Base-by-base conservation (phyloP, 2,113 vertebrate species). In the Odontesthes bonariensis region DNA sequence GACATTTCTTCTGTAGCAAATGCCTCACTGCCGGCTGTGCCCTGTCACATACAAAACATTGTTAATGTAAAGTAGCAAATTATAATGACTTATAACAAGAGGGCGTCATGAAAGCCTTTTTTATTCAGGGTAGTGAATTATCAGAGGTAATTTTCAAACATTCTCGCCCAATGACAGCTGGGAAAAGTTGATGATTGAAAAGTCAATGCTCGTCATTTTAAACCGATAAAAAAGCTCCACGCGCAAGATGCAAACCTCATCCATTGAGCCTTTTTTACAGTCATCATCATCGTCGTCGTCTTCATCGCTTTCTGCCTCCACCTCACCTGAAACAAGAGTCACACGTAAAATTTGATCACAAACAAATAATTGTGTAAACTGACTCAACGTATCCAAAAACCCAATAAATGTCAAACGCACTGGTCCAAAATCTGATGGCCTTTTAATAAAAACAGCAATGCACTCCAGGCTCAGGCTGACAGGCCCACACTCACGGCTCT, bases 1-100 rank as follows among this genome's bases (percentile, higher is more conserved):
- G 98, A 99, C 98, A 99, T 99, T 90, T 99, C 98, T 74, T 99
- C 98, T 0, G 98, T 99, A 76, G 98, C 97, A 89, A 96, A 97
- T 0, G 96, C 97, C 81, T 99, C 98, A 1, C 97, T 97, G 70
- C 97, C 97, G 46, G 97, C 97, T 10, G 96, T 99, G 0, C 97
- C 97, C 97, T 99, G 72, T 8, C 86, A n/a, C 5, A 69, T 22
- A 61, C 7, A 19, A 32, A 62, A 27, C 47, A 5, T 10, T 52
- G 0, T 17, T 13, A 65, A 65, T 9, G 8, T 10, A 59, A 33
- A 38, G 5, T 27, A 62, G 20, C 44, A 10, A 38, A 8, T 38
- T 10, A 8, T 1, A 16, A 52, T 49, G 46, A 16, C 46, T 49
- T 19, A 49, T 5, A 42, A 42, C 35, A 44, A 12, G 4, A 47